Conservation (phyloP, 1,140 invertebrate genomes). For the Samia ricini region DNA sequence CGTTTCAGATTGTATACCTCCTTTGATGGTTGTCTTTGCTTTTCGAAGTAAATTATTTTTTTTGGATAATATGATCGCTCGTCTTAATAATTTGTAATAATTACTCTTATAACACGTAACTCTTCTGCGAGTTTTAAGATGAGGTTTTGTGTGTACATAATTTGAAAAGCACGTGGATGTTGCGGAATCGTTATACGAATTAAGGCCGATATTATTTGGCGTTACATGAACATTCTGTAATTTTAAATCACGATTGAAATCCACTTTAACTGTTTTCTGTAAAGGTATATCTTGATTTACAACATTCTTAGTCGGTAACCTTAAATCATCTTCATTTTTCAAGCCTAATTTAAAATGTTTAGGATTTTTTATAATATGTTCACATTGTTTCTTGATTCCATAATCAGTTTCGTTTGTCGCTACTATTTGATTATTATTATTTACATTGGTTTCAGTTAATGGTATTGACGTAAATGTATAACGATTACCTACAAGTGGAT, state of each 20-base stretch:
- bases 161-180: not conserved
- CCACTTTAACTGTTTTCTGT: not conserved
- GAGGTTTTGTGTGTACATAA: not conserved
- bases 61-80: not conserved
- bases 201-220: not conserved
- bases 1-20: too few species aligned
- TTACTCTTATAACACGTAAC: not conserved
- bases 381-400: not conserved
- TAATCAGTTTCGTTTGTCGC: not conserved
- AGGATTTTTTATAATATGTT: too few species aligned
- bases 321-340: not conserved
- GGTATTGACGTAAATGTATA: not conserved
- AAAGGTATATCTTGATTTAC: not conserved
- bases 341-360: not conserved
- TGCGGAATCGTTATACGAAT: not conserved
- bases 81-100: not conserved
- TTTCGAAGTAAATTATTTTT: not conserved
- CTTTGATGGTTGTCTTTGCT: not conserved
- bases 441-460: not conserved
- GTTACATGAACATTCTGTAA: not conserved
- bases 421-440: not conserved
- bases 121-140: not conserved
- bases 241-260: not conserved
- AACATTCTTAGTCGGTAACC: not conserved
- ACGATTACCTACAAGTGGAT: not conserved